Evolutionary conservation across 1,140 invertebrate genomes (phyloP).

Genomic region (Vanessa atalanta): DNA sequence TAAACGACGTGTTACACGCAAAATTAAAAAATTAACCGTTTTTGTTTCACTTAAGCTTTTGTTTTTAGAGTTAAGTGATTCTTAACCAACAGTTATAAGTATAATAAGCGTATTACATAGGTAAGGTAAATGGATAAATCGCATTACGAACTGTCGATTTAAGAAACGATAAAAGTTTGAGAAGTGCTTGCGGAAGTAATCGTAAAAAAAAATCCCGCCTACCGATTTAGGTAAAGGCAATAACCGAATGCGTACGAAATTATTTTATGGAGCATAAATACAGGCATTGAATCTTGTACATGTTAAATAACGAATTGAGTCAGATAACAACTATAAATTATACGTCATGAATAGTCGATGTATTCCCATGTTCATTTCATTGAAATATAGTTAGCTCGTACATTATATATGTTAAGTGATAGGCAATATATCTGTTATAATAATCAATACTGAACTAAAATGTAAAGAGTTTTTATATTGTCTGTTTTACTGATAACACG

Average conservation of each 20-base stretch:
- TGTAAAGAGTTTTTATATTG: too few relatives aligned
- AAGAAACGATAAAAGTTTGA: constrained; percentile 52
- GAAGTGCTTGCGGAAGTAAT: constrained; percentile 38
- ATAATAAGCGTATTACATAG: background rate
- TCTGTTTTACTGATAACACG: too few relatives aligned
- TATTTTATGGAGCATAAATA: constrained; percentile 32
- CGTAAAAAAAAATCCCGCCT: constrained; percentile 33
- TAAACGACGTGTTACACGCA: too few relatives aligned
- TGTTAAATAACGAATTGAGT: constrained; percentile 25
- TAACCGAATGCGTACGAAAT: constrained; percentile 25
- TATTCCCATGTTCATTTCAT: background rate
- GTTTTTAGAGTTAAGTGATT: too few relatives aligned
- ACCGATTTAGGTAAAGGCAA: constrained; percentile 17
- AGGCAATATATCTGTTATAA: too few relatives aligned
- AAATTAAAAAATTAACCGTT: too few relatives aligned
- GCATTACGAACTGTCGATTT: constrained; percentile 53
- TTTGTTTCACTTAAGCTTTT: too few relatives aligned
- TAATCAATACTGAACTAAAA: too few relatives aligned
- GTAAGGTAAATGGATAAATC: constrained; percentile 45
- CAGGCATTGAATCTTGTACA: constrained; percentile 23
- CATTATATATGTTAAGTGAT: too few relatives aligned
- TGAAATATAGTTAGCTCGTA: background rate
- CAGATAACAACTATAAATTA: constrained; percentile 6
- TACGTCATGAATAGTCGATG: background rate
- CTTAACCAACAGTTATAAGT: background rate